Evolutionary conservation across 2,113 vertebrate species (phyloP), one percentile per base, ranked within the genome.

Genomic region (Nyctibius bracteatus): DNA sequence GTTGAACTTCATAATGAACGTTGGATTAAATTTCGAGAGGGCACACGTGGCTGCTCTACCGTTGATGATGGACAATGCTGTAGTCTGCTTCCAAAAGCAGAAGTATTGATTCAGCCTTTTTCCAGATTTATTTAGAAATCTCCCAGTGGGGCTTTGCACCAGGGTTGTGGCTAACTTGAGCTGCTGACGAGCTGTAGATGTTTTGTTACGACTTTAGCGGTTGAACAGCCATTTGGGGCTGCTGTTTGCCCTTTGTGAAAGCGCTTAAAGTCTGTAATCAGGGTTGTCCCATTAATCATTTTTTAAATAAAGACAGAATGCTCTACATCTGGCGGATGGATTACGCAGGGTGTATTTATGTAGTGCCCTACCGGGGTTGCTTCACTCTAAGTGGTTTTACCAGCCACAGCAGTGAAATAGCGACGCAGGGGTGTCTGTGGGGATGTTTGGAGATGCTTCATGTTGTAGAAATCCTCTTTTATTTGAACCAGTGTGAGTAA

Each of bases 251-350:
- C 12, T 14, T 35, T 37, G 22, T 39, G 70, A 54, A 54, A 49
- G 25, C 1, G 3, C 41, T 44, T 33, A 5, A 55, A 77, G 25
- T 43, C 43, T 58, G 17, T 43, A 9, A 31, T n/a, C 24, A 10
- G 47, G 63, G n/a, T 79, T 67, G 52, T 22, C 13, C 11, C 41
- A 27, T 46, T 77, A 24, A 41, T 17, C 21, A 43, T 6, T 10
- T 31, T 37, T 2, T 7, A 33, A 77, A 24, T 18, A 18, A 37
- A 62, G 17, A 3, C 35, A 8, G 57, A 31, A 12, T 33, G 52
- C 57, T 35, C 7, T 22, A 5, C 0, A 0, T 46, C 23, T n/a
- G 4, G 28, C 27, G 10, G 23, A 0, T 24, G 52, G 10, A 4
- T 37, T 25, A 33, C 6, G 0, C 2, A 6, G 55, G 19, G 33